Base-by-base conservation (phyloP, 30 jellyfish, hydroid and myxozoan species). In the Phacellophora camtschatica region DNA sequence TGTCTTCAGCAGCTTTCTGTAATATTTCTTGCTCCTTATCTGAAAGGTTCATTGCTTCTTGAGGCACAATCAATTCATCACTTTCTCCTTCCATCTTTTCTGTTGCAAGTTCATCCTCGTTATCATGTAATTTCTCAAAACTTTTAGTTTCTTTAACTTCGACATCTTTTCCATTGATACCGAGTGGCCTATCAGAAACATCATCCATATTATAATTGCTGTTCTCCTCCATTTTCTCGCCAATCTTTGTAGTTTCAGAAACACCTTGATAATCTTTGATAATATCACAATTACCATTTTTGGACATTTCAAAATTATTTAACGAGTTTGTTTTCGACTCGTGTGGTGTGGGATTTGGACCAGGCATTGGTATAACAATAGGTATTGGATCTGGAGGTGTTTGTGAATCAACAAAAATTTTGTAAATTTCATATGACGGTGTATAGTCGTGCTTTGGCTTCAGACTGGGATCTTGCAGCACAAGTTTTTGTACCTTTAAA, bases 381-480 rank as follows among this genome's bases (percentile, higher is more conserved):
- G 66, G 90, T 29, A 27, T 10, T 0, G 22, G 53, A 4, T 39
- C 88, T 5, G 53, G 39, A 0, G 64, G 33, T 28, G 35, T 34
- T 16, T 65, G 56, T n/a, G 59, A 24, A 28, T 29, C 53, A 18
- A 36, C 43, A 30, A 27, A 15, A 2, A 77, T 57, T 31, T 80
- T 84, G 71, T 65, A 80, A 36, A 80, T 36, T 28, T 64, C 91
- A 29, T 80, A 49, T 12, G 77, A 32, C 1, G 91, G 51, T 2
- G 66, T 37, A 18, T 62, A 1, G 18, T 66, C 82, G 16, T 35
- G 77, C 25, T 80, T 34, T 6, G 73, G 25, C 18, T 25, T 65
- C 32, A 49, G n/a, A 11, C 37, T 46, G 12, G 91, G 82, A 13
- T 57, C 77, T 33, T 27, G 63, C 51, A 65, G 34, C 3, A 70